Percentiles rank a stretch among this genome's conserved stretches.
Evolutionary conservation across 2,888 invertebrate genomes (phyloP).

Genomic region (Torymus tubicola): DNA sequence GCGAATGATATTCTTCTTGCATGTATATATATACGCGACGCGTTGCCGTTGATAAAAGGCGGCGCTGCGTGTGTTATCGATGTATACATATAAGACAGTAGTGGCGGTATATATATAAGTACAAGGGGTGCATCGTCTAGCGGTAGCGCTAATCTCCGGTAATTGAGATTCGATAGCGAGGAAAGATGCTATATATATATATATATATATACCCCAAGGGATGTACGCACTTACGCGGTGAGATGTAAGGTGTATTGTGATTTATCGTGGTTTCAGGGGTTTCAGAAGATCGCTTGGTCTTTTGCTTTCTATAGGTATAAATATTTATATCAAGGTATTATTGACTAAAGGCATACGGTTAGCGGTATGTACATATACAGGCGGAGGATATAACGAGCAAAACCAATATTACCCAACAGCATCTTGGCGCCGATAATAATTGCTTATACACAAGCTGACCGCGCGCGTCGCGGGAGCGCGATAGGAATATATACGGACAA

Average conservation of each 20-base stretch:
- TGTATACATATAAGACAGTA: too few species aligned
- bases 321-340: not conserved
- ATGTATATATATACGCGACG: conserved; percentile 60
- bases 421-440: not conserved
- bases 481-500: conserved; percentile 71
- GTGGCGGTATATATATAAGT: too few species aligned
- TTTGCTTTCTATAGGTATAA: too few species aligned
- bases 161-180: conserved; percentile 71
- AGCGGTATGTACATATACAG: not conserved
- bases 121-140: too few species aligned
- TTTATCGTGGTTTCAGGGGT: too few species aligned
- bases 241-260: not conserved
- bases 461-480: conserved; percentile 65
- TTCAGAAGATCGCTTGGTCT: too few species aligned
- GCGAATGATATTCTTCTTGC: conserved; percentile 63
- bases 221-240: not conserved
- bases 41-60: conserved; percentile 67
- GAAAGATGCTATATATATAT: conserved; percentile 57
- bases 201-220: not conserved
- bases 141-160: conserved; percentile 63
- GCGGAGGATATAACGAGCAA: conserved; percentile 30
- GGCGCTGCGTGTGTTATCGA: conserved; percentile 43
- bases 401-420: conserved; percentile 38
- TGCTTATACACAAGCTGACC: not conserved
- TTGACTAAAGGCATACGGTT: conserved; percentile 4